Percentiles rank a stretch among this genome's conserved stretches.
These are phyloP conservation scores for Zapornia atra DNA, from an alignment of 2,113 vertebrate species.

Conservation along the genomic window DNA sequence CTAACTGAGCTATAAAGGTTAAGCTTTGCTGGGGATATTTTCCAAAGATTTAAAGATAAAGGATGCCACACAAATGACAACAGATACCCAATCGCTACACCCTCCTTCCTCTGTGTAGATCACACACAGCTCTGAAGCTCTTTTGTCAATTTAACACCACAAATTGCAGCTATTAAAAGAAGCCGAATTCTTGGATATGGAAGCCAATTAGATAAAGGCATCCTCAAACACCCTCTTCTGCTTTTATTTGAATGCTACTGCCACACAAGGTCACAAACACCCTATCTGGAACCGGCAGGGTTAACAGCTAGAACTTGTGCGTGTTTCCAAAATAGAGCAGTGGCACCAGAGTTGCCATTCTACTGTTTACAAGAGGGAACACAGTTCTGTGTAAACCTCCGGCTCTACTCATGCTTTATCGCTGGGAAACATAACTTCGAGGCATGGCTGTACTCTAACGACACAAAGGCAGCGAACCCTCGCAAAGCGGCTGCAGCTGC, in stretches of 20 bases:
- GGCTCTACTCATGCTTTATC: not conserved
- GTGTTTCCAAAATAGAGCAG: slow-evolving; percentile 37
- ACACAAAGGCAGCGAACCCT: not conserved
- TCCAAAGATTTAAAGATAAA: not conserved
- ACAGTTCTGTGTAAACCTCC: not conserved
- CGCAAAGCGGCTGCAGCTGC: not conserved
- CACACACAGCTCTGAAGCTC: not conserved
- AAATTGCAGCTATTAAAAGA: not conserved
- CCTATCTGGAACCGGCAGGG: not conserved
- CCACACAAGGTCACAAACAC: slow-evolving; percentile 4
- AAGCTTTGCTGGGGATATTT: not conserved
- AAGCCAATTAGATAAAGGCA: not conserved
- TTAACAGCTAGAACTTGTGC: not conserved
- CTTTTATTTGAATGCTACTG: not conserved
- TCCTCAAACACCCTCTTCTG: not conserved
- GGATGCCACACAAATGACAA: not conserved
- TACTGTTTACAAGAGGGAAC: not conserved
- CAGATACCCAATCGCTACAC: not conserved
- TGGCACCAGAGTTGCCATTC: not conserved
- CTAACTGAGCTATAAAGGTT: not conserved
- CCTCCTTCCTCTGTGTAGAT: not conserved
- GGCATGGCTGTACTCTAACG: not conserved
- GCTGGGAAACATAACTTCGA: not conserved
- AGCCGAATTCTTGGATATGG: not conserved
- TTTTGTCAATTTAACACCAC: not conserved